Evolutionary conservation across 2,888 invertebrate species (phyloP).

Genomic region (Sarcophaga caerulescens): DNA sequence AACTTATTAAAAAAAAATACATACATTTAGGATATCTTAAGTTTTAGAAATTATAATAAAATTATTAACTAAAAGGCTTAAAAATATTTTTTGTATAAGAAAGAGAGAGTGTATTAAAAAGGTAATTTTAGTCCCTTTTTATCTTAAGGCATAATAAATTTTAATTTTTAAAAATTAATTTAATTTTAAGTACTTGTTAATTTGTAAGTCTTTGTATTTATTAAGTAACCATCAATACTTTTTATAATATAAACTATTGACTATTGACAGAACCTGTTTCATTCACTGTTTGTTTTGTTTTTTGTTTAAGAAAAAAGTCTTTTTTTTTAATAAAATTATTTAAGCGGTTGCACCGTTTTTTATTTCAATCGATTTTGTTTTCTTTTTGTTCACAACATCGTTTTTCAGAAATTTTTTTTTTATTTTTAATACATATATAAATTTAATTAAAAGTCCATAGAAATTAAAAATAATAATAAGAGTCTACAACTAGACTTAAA

Average conservation of each 20-base stretch:
- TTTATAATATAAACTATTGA: background rate
- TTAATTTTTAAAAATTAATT: slow-evolving; percentile 48
- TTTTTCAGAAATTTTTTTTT: slow-evolving; percentile 24
- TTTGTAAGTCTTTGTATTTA: slow-evolving; percentile 53
- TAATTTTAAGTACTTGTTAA: slow-evolving; percentile 36
- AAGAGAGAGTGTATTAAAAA: background rate
- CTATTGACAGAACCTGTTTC: slow-evolving; percentile 48
- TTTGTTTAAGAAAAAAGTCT: slow-evolving; percentile 36
- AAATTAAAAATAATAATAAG: background rate
- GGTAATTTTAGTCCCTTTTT: slow-evolving; percentile 7
- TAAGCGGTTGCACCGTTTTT: slow-evolving; percentile 65
- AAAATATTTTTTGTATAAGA: too few relatives aligned
- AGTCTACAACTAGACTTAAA: background rate
- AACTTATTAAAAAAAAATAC: background rate
- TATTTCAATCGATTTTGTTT: slow-evolving; percentile 33
- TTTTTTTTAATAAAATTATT: slow-evolving; percentile 47
- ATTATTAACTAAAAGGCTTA: too few relatives aligned
- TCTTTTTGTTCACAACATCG: slow-evolving; percentile 54
- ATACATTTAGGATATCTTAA: too few relatives aligned
- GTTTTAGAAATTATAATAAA: too few relatives aligned
- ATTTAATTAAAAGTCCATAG: background rate
- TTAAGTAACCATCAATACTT: too few relatives aligned
- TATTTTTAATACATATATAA: background rate
- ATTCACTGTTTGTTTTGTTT: slow-evolving; percentile 32
- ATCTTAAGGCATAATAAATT: slow-evolving; percentile 47